Conservation (phyloP, 2,113 vertebrate species). For the Hiodon tergisus region DNA sequence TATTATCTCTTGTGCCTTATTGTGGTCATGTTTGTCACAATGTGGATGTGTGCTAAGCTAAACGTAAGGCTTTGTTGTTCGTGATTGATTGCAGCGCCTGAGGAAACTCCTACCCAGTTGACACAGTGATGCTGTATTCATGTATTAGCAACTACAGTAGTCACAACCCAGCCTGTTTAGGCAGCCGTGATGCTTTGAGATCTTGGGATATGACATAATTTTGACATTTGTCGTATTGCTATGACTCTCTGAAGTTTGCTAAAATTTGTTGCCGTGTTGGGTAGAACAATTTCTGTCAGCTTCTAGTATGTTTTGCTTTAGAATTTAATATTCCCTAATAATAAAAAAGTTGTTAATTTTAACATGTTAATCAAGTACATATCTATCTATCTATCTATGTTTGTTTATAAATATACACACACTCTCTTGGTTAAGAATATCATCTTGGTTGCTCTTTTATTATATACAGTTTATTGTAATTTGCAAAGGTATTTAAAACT, state of each 20-base stretch:
- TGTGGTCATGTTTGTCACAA: slow-evolving; percentile 22
- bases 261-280: slow-evolving; percentile 4
- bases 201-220: neutral
- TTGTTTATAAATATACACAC: too few species aligned
- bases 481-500: neutral
- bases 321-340: too few species aligned
- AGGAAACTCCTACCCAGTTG: neutral
- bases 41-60: slow-evolving; percentile 7
- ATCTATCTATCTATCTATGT: too few species aligned
- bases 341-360: too few species aligned
- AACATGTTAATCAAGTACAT: too few species aligned
- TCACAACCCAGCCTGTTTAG: neutral
- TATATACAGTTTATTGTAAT: neutral
- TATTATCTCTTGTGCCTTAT: slow-evolving; percentile 38
- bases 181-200: neutral
- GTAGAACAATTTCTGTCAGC: too few species aligned
- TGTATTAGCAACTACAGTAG: neutral
- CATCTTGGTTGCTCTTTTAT: neutral
- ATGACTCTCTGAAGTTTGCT: slow-evolving; percentile 2
- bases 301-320: too few species aligned
- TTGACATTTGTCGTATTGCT: neutral
- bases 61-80: neutral
- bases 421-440: too few species aligned
- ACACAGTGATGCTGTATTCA: neutral
- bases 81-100: neutral